Conservation (phyloP, 2,113 vertebrate species). For the Poecilia latipinna region DNA sequence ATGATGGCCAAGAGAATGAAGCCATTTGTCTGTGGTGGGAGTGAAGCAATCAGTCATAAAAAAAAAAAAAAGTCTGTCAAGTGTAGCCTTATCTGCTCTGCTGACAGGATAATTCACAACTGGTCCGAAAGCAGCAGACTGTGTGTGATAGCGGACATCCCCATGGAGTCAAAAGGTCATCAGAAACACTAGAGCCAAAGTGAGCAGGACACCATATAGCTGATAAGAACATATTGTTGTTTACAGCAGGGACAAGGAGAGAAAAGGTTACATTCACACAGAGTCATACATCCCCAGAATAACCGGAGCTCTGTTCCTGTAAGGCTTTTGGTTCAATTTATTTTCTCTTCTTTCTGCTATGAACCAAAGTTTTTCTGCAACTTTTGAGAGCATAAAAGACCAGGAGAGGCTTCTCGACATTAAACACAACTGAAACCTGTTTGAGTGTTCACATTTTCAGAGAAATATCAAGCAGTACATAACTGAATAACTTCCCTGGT, state of each 20-base stretch:
- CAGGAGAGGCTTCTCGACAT: not conserved
- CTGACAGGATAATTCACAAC: constrained; percentile 45
- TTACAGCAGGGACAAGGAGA: constrained; percentile 8
- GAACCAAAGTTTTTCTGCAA: not conserved
- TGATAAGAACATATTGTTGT: constrained; percentile 38
- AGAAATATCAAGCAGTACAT: too few relatives aligned
- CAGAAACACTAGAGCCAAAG: constrained; percentile 19
- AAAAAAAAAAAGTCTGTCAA: constrained; percentile 65
- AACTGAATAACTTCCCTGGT: too few relatives aligned
- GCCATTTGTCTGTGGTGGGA: constrained; percentile 38
- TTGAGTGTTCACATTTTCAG: too few relatives aligned
- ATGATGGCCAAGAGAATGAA: constrained; percentile 34
- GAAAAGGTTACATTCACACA: constrained; percentile 35
- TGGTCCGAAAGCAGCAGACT: constrained; percentile 9
- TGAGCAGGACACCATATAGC: constrained; percentile 6
- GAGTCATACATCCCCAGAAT: constrained; percentile 9
- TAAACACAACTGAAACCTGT: too few relatives aligned
- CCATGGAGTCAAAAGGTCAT: constrained; percentile 29
- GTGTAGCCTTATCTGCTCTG: constrained; percentile 34
- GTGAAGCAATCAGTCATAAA: constrained; percentile 56
- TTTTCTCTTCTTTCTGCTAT: not conserved
- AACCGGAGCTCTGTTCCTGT: not conserved
- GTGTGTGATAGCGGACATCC: constrained; percentile 8
- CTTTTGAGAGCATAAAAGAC: not conserved
- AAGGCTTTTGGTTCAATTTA: too few relatives aligned